Base-by-base conservation (phyloP, 2,888 invertebrate genomes). In the Cepaea hortensis region DNA sequence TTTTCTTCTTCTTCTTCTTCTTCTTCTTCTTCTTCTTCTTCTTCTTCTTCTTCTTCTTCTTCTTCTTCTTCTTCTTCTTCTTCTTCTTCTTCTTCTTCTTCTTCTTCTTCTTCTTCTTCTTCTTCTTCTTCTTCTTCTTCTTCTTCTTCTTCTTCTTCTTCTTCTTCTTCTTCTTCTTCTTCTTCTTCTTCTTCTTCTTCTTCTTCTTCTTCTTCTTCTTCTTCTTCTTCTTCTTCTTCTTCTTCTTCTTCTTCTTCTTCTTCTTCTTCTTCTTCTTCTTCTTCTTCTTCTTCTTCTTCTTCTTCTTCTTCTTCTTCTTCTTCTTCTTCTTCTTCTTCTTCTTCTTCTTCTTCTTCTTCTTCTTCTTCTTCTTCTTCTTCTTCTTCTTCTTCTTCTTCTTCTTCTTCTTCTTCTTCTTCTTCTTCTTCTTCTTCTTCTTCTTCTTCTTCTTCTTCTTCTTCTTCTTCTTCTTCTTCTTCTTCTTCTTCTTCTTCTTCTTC, bases 361-460 rank as follows among this genome's bases (percentile, higher is more conserved):
- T 70, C 18, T 61, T 7, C 83, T 61, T 83, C 68, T 46, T 70
- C 80, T 79, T 89, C 90, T n/a, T 62, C n/a, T 76, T 85, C 88
- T 13, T 89, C 90, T 61, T 91, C 90, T 6, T 91, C 90, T 73
- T 90, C 89, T 70, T 94, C 91, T 89, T 94, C 94, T 90, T 94
- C 94, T 87, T 94, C 92, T 72, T 93, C 89, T 46, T 93, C 93
- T 46, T 91, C 91, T 77, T 91, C 91, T 87, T 91, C 90, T 62
- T n/a, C 35, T 81, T 20, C 61, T 62, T n/a, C 35, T 81, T 20
- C 61, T 62, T 81, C 62, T 81, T n/a, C 46, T 62, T 55, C 62
- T 81, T 62, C 46, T n/a, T 81, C 62, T 81, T 62, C 46, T 62
- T 81, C 62, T 81, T 62, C 46, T 62, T 81, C 50, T 81, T 62